A percentile compares a stretch with the other conserved stretches of the same genome.
These are phyloP conservation scores for Fragum whitleyi DNA, from an alignment of 2,888 invertebrate genomes.

Conservation along the genomic window DNA sequence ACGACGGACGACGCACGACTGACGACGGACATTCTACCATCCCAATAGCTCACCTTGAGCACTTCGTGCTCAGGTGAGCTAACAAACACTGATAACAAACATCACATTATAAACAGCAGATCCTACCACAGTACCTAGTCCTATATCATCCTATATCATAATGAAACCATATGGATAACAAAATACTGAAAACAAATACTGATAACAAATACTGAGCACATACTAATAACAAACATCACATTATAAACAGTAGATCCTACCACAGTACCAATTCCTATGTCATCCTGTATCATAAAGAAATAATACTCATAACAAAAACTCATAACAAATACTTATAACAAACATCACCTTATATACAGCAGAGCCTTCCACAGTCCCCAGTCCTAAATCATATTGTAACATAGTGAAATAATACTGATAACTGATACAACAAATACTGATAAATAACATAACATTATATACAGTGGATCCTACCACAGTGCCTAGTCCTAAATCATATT, in stretches of 20 bases:
- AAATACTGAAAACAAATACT: neutral
- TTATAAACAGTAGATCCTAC: constrained; percentile 77
- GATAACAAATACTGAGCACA: constrained; percentile 64
- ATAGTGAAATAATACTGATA: neutral
- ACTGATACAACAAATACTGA: constrained; percentile 80
- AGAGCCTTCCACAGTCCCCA: constrained; percentile 84
- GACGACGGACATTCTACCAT: too few relatives aligned
- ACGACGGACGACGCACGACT: too few relatives aligned
- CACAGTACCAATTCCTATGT: too few relatives aligned
- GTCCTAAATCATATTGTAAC: constrained; percentile 83
- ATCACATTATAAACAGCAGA: constrained; percentile 84
- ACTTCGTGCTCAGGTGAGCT: too few relatives aligned
- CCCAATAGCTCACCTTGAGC: too few relatives aligned
- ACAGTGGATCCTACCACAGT: constrained; percentile 85
- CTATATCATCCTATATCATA: constrained; percentile 82
- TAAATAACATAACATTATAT: constrained; percentile 84
- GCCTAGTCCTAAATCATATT: constrained; percentile 84
- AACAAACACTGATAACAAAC: constrained; percentile 84
- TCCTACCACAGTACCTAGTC: constrained; percentile 84
- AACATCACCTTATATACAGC: constrained; percentile 84
- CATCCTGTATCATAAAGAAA: too few relatives aligned
- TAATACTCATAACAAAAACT: constrained; percentile 69
- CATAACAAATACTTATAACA: constrained; percentile 83
- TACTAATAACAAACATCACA: constrained; percentile 83
- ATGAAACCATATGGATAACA: neutral